These are phyloP conservation scores for Melanaphis sacchari DNA, from an alignment of 1,140 invertebrate genomes.

Conservation along the genomic window DNA sequence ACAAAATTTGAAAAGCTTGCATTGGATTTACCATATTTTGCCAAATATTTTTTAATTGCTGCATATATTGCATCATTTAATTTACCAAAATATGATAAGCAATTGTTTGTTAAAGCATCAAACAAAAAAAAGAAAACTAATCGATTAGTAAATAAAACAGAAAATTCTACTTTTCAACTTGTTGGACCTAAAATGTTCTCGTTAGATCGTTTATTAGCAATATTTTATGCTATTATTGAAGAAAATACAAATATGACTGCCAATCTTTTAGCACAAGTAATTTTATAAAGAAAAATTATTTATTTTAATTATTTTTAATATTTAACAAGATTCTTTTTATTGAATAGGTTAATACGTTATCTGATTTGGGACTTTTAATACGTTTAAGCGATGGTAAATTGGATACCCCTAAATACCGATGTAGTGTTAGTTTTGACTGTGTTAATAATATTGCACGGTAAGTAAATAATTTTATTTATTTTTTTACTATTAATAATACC, in stretches of 20 bases:
- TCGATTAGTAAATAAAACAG: conserved; percentile 67
- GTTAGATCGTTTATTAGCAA: conserved; percentile 84
- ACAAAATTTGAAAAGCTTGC: conserved; percentile 62
- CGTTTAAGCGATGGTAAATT: conserved; percentile 72
- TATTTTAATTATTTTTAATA: neutral
- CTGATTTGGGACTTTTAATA: conserved; percentile 74
- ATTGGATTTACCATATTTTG: conserved; percentile 85
- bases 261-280: conserved; percentile 67
- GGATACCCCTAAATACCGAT: conserved; percentile 76
- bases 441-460: conserved; percentile 71
- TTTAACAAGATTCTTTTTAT: neutral
- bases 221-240: conserved; percentile 90
- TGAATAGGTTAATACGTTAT: conserved; percentile 69
- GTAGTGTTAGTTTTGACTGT: conserved; percentile 76
- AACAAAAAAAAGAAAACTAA: conserved; percentile 66
- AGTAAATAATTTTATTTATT: neutral
- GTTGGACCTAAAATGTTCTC: conserved; percentile 81
- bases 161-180: conserved; percentile 65
- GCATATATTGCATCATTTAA: conserved; percentile 92
- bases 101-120: conserved; percentile 80
- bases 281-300: neutral
- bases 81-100: conserved; percentile 82
- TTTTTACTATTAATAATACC: conserved; percentile 37
- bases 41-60: conserved; percentile 86
- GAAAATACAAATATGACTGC: conserved; percentile 83